Evolutionary conservation across 2,797 vertebrate species (phyloP), one percentile per base, ranked within the genome.

Genomic region (Phyllotis vaccarum): DNA sequence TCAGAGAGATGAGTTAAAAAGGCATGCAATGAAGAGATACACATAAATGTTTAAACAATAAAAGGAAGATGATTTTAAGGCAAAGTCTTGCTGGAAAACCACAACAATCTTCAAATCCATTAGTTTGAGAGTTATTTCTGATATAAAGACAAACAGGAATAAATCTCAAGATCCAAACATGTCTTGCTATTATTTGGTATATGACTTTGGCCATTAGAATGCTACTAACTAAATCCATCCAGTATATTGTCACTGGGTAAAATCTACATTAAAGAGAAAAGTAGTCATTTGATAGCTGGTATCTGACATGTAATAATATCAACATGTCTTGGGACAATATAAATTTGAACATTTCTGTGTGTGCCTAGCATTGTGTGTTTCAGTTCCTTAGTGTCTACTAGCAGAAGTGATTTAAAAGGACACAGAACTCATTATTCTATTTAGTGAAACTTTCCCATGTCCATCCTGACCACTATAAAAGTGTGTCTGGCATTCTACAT

Each of bases 401-500:
- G 27, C 58, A 46, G 82, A 72, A 89, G 27, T 82, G 74, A 96
- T 85, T 96, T 93, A 87, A 94, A 54, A 95, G n/a, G 92, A 96
- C 86, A 90, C 80, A 90, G 21, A 91, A 56, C 29, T 94, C 91
- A 96, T 91, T 96, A 66, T 95, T 91, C 34, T 89, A 12, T 89
- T 83, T 62, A 62, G 64, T 1, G 80, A 86, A 79, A 94, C 76
- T 94, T 98, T 98, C 97, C 96, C 97, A 98, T 68, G 91, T 97
- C 94, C 92, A 89, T 85, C 68, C 89, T 97, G 94, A 97, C 96
- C 97, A 97, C 95, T 96, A 37, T 95, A 95, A 95, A 91, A 95
- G 94, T 92, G 80, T 79, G 87, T 94, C 93, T 96, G 94, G 96
- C 24, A 64, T 56, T 83, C 5, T 95, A 83, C 97, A 98, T 98